A percentile compares a stretch with the other conserved stretches of the same genome.
Evolutionary conservation across 1,140 invertebrate genomes (phyloP).

Genomic region (Aphelenchoides besseyi): DNA sequence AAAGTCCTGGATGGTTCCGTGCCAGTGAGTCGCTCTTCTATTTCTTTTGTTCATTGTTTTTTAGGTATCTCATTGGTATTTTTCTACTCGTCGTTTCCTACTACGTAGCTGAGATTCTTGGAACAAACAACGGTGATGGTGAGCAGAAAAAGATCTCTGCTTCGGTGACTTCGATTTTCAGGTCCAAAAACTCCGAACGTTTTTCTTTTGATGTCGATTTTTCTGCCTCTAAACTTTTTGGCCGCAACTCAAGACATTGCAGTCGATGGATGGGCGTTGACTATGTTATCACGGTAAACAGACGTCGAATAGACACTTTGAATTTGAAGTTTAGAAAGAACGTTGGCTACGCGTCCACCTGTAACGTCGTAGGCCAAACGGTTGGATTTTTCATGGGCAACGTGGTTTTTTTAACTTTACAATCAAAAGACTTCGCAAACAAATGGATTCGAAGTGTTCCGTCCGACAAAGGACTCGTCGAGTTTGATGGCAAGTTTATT

Average conservation of each 20-base stretch:
- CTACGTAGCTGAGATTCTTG: slow-evolving; percentile 74
- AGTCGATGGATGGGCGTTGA: slow-evolving; percentile 98
- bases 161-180: background rate
- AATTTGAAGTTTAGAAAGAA: slow-evolving; percentile 70
- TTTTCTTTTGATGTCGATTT: slow-evolving; percentile 75
- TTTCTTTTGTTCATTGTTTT: slow-evolving; percentile 79
- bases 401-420: slow-evolving; percentile 91
- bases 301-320: background rate
- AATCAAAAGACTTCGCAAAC: slow-evolving; percentile 93
- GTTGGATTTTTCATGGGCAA: slow-evolving; percentile 95
- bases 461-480: slow-evolving; percentile 75
- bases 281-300: slow-evolving; percentile 83
- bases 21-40: slow-evolving; percentile 73
- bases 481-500: slow-evolving; percentile 72
- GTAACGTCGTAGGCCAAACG: slow-evolving; percentile 96
- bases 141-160: background rate
- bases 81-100: slow-evolving; percentile 80
- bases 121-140: slow-evolving; percentile 63
- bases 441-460: slow-evolving; percentile 77
- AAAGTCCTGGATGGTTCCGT: slow-evolving; percentile 94
- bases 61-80: slow-evolving; percentile 70
- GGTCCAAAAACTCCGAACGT: slow-evolving; percentile 71
- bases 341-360: slow-evolving; percentile 97
- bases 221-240: slow-evolving; percentile 88
- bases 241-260: slow-evolving; percentile 99